A percentile compares a stretch with the other conserved stretches of the same genome.
phyloP scores from a whole-genome alignment of 2,888 invertebrate species.

The Chrysina gloriosa region DNA sequence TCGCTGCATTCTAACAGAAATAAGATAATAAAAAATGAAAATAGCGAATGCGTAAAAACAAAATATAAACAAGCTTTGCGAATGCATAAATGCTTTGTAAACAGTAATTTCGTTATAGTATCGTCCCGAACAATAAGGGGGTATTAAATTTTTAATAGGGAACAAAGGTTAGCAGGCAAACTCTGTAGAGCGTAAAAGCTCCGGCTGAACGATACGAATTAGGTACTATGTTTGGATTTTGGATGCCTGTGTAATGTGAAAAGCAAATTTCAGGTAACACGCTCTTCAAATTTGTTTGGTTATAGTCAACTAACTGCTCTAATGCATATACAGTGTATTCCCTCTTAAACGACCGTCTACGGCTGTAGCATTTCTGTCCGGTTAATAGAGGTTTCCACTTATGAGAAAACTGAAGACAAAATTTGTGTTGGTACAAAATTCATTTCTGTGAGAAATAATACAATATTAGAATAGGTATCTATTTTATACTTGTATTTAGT shows the following conservation, averaged over 20 bases:
- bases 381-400: too few relatives aligned
- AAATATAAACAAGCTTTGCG: conserved; percentile 7
- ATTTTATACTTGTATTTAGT: too few relatives aligned
- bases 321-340: too few relatives aligned
- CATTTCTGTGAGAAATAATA: too few relatives aligned
- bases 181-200: not conserved
- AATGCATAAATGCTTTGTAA: conserved; percentile 29
- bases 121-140: conserved; percentile 23
- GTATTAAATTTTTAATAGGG: conserved; percentile 34
- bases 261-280: too few relatives aligned
- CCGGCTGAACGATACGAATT: not conserved
- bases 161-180: conserved; percentile 25
- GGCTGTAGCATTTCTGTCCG: too few relatives aligned
- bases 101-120: conserved; percentile 24
- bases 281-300: too few relatives aligned
- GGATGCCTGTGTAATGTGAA: conserved; percentile 7
- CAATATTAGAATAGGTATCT: too few relatives aligned
- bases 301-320: too few relatives aligned
- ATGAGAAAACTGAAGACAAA: too few relatives aligned
- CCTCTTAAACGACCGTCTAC: too few relatives aligned
- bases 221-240: not conserved
- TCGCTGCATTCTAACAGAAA: conserved; percentile 17
- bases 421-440: too few relatives aligned
- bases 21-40: conserved; percentile 34
- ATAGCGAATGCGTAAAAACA: conserved; percentile 22